These are phyloP conservation scores for Montipora foliosa DNA, from an alignment of 64 coral and sea anemone genomes.

Conservation along the genomic window DNA sequence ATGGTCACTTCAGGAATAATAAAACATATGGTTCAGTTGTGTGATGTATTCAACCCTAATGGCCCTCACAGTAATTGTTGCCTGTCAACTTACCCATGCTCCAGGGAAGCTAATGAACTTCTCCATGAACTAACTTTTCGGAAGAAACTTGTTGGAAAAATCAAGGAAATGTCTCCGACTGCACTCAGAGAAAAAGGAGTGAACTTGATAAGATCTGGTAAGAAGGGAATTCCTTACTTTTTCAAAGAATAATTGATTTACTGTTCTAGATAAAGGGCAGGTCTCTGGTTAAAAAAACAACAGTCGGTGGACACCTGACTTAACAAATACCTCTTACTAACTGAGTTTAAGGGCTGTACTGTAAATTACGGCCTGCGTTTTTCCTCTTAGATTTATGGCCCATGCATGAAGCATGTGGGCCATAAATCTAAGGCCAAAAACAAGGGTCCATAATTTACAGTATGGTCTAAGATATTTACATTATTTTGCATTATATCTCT, in stretches of 20 bases:
- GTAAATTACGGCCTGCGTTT: no score
- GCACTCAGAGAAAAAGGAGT: slow-evolving; percentile 19
- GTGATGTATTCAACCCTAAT: slow-evolving; percentile 52
- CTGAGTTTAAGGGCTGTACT: no score
- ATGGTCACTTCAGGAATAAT: slow-evolving; percentile 58
- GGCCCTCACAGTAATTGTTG: slow-evolving; percentile 72
- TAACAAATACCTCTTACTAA: no score
- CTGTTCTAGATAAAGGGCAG: background rate
- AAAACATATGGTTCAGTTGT: slow-evolving; percentile 54
- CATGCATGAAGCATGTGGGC: no score
- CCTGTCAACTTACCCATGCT: background rate
- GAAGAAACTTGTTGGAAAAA: slow-evolving; percentile 61
- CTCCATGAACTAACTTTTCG: slow-evolving; percentile 52
- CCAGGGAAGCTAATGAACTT: slow-evolving; percentile 11
- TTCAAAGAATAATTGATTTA: background rate
- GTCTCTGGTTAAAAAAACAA: no score
- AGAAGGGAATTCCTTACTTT: background rate
- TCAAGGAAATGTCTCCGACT: slow-evolving; percentile 28
- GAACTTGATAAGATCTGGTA: slow-evolving; percentile 31
- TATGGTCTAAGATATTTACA: no score
- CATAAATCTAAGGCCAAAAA: no score
- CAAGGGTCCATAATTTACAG: no score
- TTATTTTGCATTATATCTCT: no score
- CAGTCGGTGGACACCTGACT: no score
- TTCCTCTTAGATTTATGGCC: no score